These are phyloP conservation scores for Syritta pipiens DNA, from an alignment of 2,888 invertebrate genomes.

Conservation along the genomic window DNA sequence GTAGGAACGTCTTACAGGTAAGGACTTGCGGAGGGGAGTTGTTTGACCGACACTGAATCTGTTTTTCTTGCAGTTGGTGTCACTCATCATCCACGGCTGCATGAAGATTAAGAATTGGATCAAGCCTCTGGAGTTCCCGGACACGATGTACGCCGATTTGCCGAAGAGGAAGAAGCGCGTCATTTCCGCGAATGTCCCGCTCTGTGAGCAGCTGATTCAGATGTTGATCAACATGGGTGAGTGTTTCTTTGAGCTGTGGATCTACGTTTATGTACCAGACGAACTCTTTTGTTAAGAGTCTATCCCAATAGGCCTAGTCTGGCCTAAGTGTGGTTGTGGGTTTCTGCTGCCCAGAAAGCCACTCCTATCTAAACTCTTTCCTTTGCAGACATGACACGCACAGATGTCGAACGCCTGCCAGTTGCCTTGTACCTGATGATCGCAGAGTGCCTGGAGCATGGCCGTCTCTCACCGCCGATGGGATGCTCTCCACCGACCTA, in stretches of 20 bases:
- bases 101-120: constrained; percentile 76
- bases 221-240: constrained; percentile 77
- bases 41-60: neutral
- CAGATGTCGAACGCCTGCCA: constrained; percentile 85
- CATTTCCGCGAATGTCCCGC: constrained; percentile 73
- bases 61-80: constrained; percentile 72
- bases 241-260: constrained; percentile 5
- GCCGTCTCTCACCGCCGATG: constrained; percentile 85
- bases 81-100: constrained; percentile 75
- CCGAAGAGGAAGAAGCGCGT: constrained; percentile 73
- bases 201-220: constrained; percentile 77
- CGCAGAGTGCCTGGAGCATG: constrained; percentile 85
- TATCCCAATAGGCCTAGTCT: too few species aligned
- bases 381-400: constrained; percentile 80
- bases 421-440: constrained; percentile 85
- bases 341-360: too few species aligned
- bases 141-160: constrained; percentile 73
- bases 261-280: too few species aligned
- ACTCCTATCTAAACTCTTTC: too few species aligned
- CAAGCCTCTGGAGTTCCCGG: constrained; percentile 74
- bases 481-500: constrained; percentile 86
- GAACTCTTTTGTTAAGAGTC: too few species aligned
- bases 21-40: constrained; percentile 70
- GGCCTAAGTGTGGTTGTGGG: too few species aligned
- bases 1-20: constrained; percentile 88